These are phyloP conservation scores for Chaunax sp. DNA, from an alignment of 2,797 vertebrate genomes.

Conservation along the genomic window DNA sequence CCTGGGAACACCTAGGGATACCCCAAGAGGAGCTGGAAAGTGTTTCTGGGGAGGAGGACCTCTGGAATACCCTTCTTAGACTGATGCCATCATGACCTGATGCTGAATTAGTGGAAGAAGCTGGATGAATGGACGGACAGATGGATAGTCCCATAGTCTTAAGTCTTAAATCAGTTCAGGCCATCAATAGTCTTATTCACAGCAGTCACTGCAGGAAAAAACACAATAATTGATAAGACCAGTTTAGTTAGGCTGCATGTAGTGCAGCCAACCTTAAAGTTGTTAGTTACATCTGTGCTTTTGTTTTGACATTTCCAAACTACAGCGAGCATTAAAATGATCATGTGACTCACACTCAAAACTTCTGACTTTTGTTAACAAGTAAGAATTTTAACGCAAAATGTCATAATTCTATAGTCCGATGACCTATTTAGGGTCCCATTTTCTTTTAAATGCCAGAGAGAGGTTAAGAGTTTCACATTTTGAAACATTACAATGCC, in stretches of 20 bases:
- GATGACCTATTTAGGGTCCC: neutral
- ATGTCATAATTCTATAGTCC: neutral
- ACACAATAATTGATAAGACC: neutral
- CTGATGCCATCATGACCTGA: too few relatives aligned
- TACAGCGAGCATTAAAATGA: neutral
- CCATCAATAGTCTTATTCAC: neutral
- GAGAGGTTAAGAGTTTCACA: constrained; percentile 40
- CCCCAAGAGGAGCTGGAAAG: too few relatives aligned
- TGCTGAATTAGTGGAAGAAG: too few relatives aligned
- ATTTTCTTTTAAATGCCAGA: constrained; percentile 1
- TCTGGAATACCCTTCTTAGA: too few relatives aligned
- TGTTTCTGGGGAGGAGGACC: too few relatives aligned
- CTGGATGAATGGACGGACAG: too few relatives aligned
- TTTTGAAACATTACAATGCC: constrained; percentile 3
- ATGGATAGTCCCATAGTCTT: too few relatives aligned
- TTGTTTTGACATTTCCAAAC: neutral
- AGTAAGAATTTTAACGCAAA: neutral
- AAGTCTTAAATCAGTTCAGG: too few relatives aligned
- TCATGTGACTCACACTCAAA: neutral
- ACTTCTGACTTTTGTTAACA: neutral
- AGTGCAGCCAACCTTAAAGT: neutral
- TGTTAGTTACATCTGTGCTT: neutral
- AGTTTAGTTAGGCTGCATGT: neutral
- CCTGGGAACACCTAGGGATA: too few relatives aligned
- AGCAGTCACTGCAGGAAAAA: neutral